Evolutionary conservation across 2,797 vertebrate genomes (phyloP), one percentile per base, ranked within the genome.

Genomic region (Denticeps clupeoides): DNA sequence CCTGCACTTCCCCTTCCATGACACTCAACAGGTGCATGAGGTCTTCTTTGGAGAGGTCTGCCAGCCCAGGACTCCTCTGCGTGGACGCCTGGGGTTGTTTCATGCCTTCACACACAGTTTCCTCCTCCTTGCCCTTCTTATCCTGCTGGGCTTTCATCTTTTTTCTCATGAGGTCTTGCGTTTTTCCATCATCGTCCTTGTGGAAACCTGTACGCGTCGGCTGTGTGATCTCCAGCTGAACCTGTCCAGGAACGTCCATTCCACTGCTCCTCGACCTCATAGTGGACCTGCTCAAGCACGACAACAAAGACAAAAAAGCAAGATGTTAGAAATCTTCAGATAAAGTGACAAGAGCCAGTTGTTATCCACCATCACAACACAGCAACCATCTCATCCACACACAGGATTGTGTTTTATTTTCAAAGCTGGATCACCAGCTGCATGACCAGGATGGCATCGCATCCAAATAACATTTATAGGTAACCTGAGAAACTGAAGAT

Each of bases 1-100:
- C 94, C 91, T 98, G 91, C 6, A 98, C 68, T 53, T 98, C 94
- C 64, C 94, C 94, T 67, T 98, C 94, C 94, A 98, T 98, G 69
- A 97, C 73, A 13, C 91, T 89, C 57, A 98, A 85, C 29, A 98
- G 81, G 13, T 74, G 87, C 6, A 96, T 71, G 53, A 98, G 80
- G 13, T 95, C 88, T 28, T 82, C 82, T 71, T 82, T 89, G 15
- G 87, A 84, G 60, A 93, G 76, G 1, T 90, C 87, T 55, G 77
- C 70, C 24, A 79, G 64, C 23, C 75, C 75, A 49, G 67, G 74
- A 46, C 71, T 60, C 51, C 64, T 73, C 41, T 71, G 76, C 15
- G 75, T 35, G 64, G 78, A 60, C 46, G 74, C 92, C 63, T 75
- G 63, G 41, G 72, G 52, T 48, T 70, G 79, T 69, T 80, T 88